Conservation (phyloP, 2,888 invertebrate genomes). For the Phyto melanocephala region DNA sequence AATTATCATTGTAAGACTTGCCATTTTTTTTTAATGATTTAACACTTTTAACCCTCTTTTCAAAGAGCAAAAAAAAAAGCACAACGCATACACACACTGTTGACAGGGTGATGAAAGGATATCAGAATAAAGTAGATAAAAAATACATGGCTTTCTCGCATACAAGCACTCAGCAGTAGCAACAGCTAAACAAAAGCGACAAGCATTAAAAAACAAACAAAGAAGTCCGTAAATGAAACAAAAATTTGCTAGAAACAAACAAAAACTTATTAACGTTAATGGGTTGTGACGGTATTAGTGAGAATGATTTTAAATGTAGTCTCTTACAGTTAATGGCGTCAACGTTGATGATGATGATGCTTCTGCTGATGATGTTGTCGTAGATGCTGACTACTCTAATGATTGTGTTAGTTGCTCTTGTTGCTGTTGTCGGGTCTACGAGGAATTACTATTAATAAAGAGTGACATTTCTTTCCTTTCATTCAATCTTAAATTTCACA, state of each 20-base stretch:
- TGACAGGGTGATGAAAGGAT: constrained; percentile 34
- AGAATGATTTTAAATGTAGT: constrained; percentile 44
- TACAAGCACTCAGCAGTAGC: neutral
- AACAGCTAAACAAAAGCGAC: neutral
- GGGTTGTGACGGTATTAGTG: constrained; percentile 57
- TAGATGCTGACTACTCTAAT: neutral
- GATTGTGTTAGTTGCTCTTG: neutral
- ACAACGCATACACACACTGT: neutral
- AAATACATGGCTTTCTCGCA: constrained; percentile 2
- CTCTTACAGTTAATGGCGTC: neutral
- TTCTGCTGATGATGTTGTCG: neutral
- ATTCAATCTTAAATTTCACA: neutral
- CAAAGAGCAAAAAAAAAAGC: neutral
- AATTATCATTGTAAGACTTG: too few relatives aligned
- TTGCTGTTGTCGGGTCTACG: neutral
- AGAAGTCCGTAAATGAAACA: neutral
- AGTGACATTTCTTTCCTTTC: neutral
- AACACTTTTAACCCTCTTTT: too few relatives aligned
- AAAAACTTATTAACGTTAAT: constrained; percentile 64
- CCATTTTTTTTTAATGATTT: too few relatives aligned
- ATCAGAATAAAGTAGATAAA: constrained; percentile 18
- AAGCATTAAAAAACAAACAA: neutral
- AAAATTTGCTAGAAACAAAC: constrained; percentile 40
- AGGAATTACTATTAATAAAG: neutral
- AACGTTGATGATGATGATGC: neutral